Conservation (phyloP, 2,797 vertebrate species). For the Chaenodraco wilsoni region DNA sequence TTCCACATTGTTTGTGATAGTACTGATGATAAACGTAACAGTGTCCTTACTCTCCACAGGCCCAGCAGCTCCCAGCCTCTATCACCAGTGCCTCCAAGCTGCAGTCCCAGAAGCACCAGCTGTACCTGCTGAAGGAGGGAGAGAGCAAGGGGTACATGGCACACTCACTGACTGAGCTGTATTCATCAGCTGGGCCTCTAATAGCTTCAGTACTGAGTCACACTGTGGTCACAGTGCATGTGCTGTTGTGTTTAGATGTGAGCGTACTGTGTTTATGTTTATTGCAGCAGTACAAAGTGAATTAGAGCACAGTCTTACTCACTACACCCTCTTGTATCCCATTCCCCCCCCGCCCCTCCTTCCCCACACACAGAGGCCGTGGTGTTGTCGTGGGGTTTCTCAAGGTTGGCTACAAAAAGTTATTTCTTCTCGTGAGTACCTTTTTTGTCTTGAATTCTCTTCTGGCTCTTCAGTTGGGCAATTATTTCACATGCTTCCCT, state of each 20-base stretch:
- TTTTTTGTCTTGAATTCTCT: not conserved
- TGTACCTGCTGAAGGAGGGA: constrained; percentile 91
- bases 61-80: constrained; percentile 88
- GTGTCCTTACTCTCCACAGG: constrained; percentile 70
- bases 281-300: constrained; percentile 15
- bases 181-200: not conserved
- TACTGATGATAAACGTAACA: not conserved
- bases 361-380: constrained; percentile 68
- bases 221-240: constrained; percentile 11
- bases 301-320: constrained; percentile 13
- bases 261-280: not conserved
- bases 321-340: not conserved
- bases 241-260: constrained; percentile 7
- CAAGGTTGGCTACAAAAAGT: constrained; percentile 94
- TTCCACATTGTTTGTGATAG: too few relatives aligned
- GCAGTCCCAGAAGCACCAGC: constrained; percentile 88
- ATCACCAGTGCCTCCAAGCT: constrained; percentile 91
- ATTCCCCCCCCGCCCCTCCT: not conserved
- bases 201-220: constrained; percentile 8
- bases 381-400: constrained; percentile 89
- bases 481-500: not conserved
- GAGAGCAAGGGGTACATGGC: constrained; percentile 83
- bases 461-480: not conserved
- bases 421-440: constrained; percentile 91
- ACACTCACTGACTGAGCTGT: constrained; percentile 8